These are phyloP conservation scores for Epizoanthus fatuus DNA, from an alignment of 92 coral and sea anemone genomes.

Conservation along the genomic window DNA sequence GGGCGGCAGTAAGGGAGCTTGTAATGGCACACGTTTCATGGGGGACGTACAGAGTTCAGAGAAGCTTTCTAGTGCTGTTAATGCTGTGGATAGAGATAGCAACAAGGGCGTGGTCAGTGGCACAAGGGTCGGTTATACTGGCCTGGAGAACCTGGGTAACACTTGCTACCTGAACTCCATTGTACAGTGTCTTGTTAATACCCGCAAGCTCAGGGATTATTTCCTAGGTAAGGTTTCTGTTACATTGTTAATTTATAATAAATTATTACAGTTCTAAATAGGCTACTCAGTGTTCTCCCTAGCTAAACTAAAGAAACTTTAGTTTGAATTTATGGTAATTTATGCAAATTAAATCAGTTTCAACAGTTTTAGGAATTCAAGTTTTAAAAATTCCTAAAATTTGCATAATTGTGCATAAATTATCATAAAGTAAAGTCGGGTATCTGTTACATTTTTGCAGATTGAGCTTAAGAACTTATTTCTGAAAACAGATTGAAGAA, in stretches of 20 bases:
- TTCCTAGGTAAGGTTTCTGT: constrained; percentile 74
- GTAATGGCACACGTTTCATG: constrained; percentile 48
- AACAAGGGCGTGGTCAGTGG: constrained; percentile 1
- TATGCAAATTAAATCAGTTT: too few species aligned
- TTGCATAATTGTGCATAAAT: too few species aligned
- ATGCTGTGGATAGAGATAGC: constrained; percentile 18
- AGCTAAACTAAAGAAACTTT: too few species aligned
- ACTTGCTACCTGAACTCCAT: constrained; percentile 95
- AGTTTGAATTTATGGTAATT: too few species aligned
- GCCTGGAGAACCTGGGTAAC: constrained; percentile 89
- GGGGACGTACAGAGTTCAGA: constrained; percentile 44
- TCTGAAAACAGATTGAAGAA: too few species aligned
- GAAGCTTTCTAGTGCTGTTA: neutral
- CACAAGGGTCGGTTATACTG: constrained; percentile 76
- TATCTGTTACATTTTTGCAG: too few species aligned
- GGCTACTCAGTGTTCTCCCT: too few species aligned
- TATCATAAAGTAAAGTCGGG: too few species aligned
- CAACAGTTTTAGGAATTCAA: too few species aligned
- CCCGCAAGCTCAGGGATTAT: constrained; percentile 84
- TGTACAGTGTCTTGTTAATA: constrained; percentile 96
- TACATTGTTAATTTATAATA: neutral
- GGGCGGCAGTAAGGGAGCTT: constrained; percentile 70
- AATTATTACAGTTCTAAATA: neutral
- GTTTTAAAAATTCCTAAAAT: too few species aligned
- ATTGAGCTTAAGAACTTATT: too few species aligned